Percentiles rank a stretch among this genome's conserved stretches.
Evolutionary conservation across 2,113 vertebrate species (phyloP).

Genomic region (Takifugu flavidus): DNA sequence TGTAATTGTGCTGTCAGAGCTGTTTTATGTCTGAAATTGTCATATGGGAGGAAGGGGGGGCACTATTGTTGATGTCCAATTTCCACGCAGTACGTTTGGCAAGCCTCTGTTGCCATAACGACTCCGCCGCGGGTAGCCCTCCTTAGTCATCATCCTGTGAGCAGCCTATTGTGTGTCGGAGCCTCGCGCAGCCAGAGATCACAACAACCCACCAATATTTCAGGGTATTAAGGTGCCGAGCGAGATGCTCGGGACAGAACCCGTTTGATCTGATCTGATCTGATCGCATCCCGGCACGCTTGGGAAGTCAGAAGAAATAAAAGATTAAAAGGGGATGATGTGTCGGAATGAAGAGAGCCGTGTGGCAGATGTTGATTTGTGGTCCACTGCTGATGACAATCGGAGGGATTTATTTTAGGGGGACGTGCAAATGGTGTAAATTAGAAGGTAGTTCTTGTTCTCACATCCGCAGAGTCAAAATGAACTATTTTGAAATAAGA

Average conservation of each 20-base stretch:
- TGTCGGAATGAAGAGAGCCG: not conserved
- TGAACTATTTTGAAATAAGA: no score
- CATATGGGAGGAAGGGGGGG: constrained; percentile 55
- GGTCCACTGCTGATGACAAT: no score
- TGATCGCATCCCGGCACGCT: not conserved
- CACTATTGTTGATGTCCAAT: constrained; percentile 61
- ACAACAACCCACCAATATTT: constrained; percentile 26
- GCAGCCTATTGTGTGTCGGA: constrained; percentile 61
- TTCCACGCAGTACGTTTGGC: constrained; percentile 68
- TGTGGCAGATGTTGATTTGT: no score
- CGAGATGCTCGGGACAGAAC: no score
- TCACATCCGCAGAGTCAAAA: no score
- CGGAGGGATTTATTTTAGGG: no score
- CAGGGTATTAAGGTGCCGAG: no score
- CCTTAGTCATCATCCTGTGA: constrained; percentile 68
- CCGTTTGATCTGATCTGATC: no score
- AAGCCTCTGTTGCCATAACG: constrained; percentile 72
- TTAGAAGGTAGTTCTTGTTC: no score
- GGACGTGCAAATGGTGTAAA: not conserved
- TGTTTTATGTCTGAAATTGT: constrained; percentile 48
- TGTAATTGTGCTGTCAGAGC: not conserved
- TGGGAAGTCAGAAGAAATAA: not conserved
- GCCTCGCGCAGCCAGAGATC: constrained; percentile 47
- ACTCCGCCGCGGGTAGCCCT: constrained; percentile 66
- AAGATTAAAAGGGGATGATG: not conserved